These are phyloP conservation scores for Typhlichthys eigenmanni DNA, from an alignment of 2,797 vertebrate genomes.

Conservation along the genomic window DNA sequence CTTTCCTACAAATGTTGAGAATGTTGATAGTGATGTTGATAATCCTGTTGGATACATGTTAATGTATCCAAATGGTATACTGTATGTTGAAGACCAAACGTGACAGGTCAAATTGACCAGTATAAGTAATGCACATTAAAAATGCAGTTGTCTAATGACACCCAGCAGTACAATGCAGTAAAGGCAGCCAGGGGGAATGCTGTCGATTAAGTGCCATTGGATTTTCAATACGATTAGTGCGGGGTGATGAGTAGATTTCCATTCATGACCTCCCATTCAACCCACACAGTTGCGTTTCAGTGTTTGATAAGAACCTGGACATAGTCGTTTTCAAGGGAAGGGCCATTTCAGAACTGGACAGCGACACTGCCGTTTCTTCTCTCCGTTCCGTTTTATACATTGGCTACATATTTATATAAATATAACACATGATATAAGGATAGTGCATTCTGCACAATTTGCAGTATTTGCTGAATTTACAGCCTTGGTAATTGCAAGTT, in stretches of 20 bases:
- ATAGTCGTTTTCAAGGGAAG: neutral
- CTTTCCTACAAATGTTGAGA: neutral
- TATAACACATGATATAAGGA: too few species aligned
- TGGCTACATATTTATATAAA: too few species aligned
- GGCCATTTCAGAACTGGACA: slow-evolving; percentile 57
- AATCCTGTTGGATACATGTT: neutral
- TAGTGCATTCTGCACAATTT: too few species aligned
- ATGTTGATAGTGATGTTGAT: neutral
- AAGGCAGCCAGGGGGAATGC: slow-evolving; percentile 21
- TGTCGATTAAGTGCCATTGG: slow-evolving; percentile 35
- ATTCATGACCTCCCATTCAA: slow-evolving; percentile 2
- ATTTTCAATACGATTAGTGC: slow-evolving; percentile 33
- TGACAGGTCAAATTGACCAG: neutral
- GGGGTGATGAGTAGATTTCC: slow-evolving; percentile 21
- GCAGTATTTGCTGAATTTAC: too few species aligned
- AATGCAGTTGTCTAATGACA: slow-evolving; percentile 52
- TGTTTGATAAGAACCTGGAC: too few species aligned
- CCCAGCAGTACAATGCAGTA: slow-evolving; percentile 6
- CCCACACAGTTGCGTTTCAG: slow-evolving; percentile 5
- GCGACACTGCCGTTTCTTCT: slow-evolving; percentile 8
- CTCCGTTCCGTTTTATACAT: too few species aligned
- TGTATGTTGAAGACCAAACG: too few species aligned
- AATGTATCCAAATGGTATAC: neutral
- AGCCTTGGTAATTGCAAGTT: too few species aligned
- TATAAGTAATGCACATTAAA: slow-evolving; percentile 48